Evolutionary conservation across 2,797 vertebrate species (phyloP).

Genomic region (Lophotriccus pileatus): DNA sequence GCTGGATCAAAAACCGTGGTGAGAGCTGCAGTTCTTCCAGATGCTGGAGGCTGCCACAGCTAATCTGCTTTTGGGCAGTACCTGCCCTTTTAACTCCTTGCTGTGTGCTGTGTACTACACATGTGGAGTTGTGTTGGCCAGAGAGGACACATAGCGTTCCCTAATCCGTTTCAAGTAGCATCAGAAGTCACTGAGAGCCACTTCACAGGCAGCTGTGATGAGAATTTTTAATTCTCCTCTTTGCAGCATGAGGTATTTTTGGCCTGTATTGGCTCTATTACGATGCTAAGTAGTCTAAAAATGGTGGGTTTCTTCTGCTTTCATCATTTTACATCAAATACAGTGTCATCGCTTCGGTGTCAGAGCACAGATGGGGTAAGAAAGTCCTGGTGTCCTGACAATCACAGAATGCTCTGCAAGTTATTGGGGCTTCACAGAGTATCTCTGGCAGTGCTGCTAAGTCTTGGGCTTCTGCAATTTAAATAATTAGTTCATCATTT

Average conservation of each 20-base stretch:
- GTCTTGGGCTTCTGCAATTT: not conserved
- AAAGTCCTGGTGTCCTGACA: not conserved
- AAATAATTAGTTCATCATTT: not conserved
- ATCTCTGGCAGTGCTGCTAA: not conserved
- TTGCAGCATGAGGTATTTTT: not conserved
- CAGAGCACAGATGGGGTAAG: fast-evolving
- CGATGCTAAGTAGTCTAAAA: constrained; percentile 5
- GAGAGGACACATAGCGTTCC: not conserved
- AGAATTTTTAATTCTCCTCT: not conserved
- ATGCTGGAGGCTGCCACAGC: not conserved
- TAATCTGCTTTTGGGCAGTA: not conserved
- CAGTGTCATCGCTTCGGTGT: not conserved
- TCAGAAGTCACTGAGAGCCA: not conserved
- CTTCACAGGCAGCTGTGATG: not conserved
- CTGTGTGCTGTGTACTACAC: not conserved
- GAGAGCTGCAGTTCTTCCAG: not conserved
- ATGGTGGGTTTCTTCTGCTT: not conserved
- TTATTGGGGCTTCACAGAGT: not conserved
- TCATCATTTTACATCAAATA: not conserved
- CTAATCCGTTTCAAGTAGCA: fast-evolving
- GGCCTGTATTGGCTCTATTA: not conserved
- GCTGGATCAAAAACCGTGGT: not conserved
- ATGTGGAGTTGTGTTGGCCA: fast-evolving
- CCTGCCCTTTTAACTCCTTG: not conserved
- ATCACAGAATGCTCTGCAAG: not conserved